A percentile compares a stretch with the other conserved stretches of the same genome.
Conservation (phyloP, 1,140 invertebrate genomes). For the Harlomillsia oculata region DNA sequence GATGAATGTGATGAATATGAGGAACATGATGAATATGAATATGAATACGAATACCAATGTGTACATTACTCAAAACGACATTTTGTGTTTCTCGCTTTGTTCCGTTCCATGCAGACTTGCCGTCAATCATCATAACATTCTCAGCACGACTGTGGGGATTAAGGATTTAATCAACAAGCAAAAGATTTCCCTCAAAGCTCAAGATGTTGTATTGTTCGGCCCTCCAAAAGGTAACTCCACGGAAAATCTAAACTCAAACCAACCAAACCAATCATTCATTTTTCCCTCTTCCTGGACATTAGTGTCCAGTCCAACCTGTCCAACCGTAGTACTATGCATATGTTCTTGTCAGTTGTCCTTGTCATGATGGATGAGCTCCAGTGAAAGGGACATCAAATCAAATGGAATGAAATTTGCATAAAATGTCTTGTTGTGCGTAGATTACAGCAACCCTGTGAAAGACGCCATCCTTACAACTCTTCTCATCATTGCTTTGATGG, state of each 20-base stretch:
- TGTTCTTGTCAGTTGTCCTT: no score
- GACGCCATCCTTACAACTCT: slow-evolving; percentile 75
- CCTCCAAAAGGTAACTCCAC: slow-evolving; percentile 74
- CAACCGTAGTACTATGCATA: no score
- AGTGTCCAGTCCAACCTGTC: no score
- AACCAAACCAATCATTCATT: no score
- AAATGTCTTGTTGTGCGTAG: slow-evolving; percentile 41
- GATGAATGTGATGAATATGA: no score
- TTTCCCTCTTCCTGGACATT: no score
- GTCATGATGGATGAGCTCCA: no score
- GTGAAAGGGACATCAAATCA: no score
- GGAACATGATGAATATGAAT: no score
- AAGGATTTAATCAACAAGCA: slow-evolving; percentile 94
- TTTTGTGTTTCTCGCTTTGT: not conserved
- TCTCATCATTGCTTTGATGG: slow-evolving; percentile 68
- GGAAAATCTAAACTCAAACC: not conserved
- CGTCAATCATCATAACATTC: slow-evolving; percentile 79
- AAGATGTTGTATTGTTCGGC: slow-evolving; percentile 94
- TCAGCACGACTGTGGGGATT: slow-evolving; percentile 79
- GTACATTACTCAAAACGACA: no score
- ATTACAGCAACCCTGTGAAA: slow-evolving; percentile 68
- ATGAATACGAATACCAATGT: no score
- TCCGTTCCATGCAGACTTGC: slow-evolving; percentile 58
- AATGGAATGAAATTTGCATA: slow-evolving; percentile 3
- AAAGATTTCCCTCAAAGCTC: slow-evolving; percentile 90